Evolutionary conservation across 2,113 vertebrate genomes (phyloP), one percentile per base, ranked within the genome.

Genomic region (Piprites chloris): DNA sequence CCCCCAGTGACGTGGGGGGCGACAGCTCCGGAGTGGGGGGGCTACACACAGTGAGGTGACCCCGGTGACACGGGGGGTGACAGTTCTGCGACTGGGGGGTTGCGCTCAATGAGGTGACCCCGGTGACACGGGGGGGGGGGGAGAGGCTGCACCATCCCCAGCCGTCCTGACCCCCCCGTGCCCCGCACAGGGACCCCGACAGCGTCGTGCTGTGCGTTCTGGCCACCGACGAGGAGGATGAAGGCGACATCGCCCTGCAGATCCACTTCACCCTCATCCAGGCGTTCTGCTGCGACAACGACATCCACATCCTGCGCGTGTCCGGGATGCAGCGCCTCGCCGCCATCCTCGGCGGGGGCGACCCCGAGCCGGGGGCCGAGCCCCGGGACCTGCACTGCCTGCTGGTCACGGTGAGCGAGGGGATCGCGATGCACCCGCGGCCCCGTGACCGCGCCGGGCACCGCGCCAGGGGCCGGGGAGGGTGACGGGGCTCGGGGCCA

Each of bases 221-320:
- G 72, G 99, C 99, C 50, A 98, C 98, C 0, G 99, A 99, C 6
- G 98, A 98, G 80, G 99, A 99, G 69, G 98, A 99, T 14, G 98
- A 98, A 14, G 98, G 89, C 0, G 99, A 99, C 87, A 98, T 99
- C 35, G 99, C 99, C 1, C 96, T 99, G 79, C 99, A 99, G 97
- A 99, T 99, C 94, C 99, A 99, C 97, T 99, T 99, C 98, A 99
- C 99, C 9, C 98, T 99, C 28, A 99, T 99, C 84, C 99, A 99
- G 85, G 99, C 99, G 0, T 99, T 99, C 67, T 99, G 99, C 92
- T 99, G 99, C 8, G 99, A 99, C 96, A 99, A 99, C 52, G 98
- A 99, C 97, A 99, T 99, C 87, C 97, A 99, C 91, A 99, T 99
- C 50, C 86, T 99, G 65, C 98, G 99, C 1, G 97, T 99, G 33